A percentile compares a stretch with the other conserved stretches of the same genome.
Conservation (phyloP, 2,797 vertebrate species). For the Chloroceryle inda region DNA sequence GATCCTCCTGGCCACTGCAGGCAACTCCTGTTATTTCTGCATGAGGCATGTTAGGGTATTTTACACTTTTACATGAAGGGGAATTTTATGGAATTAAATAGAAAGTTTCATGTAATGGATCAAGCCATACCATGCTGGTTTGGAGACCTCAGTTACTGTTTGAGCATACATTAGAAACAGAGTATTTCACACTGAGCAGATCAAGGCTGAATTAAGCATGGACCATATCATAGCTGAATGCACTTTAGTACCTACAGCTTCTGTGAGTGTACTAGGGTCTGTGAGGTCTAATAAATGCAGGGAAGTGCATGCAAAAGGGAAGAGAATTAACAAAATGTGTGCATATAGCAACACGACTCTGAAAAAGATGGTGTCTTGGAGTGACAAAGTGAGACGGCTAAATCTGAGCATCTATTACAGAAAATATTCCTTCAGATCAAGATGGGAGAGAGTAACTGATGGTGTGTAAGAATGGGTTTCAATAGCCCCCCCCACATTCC, state of each 20-base stretch:
- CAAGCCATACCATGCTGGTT: not conserved
- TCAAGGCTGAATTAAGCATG: not conserved
- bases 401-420: not conserved
- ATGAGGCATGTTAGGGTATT: rapidly evolving
- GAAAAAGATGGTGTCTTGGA: not conserved
- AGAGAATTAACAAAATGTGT: not conserved
- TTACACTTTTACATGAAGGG: not conserved
- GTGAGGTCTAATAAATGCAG: not conserved
- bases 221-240: not conserved
- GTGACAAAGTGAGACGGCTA: not conserved
- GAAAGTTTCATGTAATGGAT: not conserved
- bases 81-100: not conserved
- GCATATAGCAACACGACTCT: not conserved
- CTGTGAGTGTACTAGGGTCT: not conserved
- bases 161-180: not conserved
- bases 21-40: not conserved
- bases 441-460: not conserved
- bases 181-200: not conserved
- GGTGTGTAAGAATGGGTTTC: not conserved
- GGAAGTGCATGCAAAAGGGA: not conserved
- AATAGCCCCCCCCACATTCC: not conserved
- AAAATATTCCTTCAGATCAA: not conserved
- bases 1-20: not conserved
- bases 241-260: rapidly evolving
- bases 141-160: not conserved